These are phyloP conservation scores for Cerceris rybyensis DNA, from an alignment of 2,888 invertebrate genomes.

Conservation along the genomic window DNA sequence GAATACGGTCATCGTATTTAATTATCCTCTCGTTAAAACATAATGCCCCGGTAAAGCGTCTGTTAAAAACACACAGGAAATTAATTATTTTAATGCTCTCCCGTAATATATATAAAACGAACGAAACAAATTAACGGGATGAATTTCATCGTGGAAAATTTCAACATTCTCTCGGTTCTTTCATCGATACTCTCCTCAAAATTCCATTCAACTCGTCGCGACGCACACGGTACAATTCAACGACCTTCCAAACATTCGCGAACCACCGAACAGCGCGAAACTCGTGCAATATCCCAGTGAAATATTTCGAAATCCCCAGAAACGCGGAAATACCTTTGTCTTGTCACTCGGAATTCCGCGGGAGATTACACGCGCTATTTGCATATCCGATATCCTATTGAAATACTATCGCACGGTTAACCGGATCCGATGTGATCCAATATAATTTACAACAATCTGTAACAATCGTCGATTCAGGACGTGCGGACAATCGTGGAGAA, in stretches of 20 bases:
- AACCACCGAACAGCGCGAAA: too few species aligned
- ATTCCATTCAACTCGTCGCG: neutral
- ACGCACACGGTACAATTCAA: neutral
- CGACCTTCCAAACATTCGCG: too few species aligned
- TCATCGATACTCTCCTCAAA: neutral
- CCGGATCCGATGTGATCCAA: neutral
- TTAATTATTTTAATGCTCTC: slow-evolving; percentile 31
- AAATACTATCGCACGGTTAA: neutral
- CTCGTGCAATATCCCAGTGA: too few species aligned
- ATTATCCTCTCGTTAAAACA: slow-evolving; percentile 35
- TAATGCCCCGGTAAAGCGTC: slow-evolving; percentile 23
- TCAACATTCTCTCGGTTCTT: neutral
- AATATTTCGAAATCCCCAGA: too few species aligned
- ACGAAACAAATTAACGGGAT: slow-evolving; percentile 4
- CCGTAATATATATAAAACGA: neutral
- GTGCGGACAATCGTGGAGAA: neutral
- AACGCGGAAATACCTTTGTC: too few species aligned
- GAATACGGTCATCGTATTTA: slow-evolving; percentile 32
- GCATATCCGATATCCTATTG: too few species aligned
- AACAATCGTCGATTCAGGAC: neutral
- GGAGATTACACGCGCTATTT: too few species aligned
- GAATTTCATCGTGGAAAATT: neutral
- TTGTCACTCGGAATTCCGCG: too few species aligned
- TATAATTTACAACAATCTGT: neutral
- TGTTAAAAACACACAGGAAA: slow-evolving; percentile 16